Evolutionary conservation across 2,113 vertebrate species (phyloP).

Genomic region (Alces alces): DNA sequence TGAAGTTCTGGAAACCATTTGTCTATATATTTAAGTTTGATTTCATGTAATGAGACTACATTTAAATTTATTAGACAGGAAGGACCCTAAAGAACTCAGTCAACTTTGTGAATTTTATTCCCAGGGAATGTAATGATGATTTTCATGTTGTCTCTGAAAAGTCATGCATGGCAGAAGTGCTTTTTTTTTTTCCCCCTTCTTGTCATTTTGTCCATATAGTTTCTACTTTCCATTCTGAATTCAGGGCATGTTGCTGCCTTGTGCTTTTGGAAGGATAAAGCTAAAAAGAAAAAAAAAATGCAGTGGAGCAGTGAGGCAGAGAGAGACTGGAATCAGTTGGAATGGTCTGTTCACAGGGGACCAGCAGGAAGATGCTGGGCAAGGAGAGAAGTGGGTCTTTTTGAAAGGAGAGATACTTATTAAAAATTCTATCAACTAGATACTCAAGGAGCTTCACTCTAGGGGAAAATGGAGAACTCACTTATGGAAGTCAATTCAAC

Average conservation of each 20-base stretch:
- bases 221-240: not conserved
- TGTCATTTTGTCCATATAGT: slow-evolving; percentile 22
- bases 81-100: not conserved
- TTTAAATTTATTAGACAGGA: not conserved
- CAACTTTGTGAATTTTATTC: not conserved
- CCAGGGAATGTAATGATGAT: not conserved
- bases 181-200: not conserved
- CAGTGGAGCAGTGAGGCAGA: slow-evolving; percentile 31
- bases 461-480: slow-evolving; percentile 60
- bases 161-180: not conserved
- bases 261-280: slow-evolving; percentile 24
- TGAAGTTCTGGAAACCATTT: not conserved
- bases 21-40: not conserved
- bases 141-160: slow-evolving; percentile 25
- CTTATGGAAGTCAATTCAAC: slow-evolving; percentile 66
- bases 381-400: slow-evolving; percentile 22
- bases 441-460: slow-evolving; percentile 47
- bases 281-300: not conserved
- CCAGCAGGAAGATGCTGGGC: slow-evolving; percentile 19
- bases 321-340: slow-evolving; percentile 13
- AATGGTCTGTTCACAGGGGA: slow-evolving; percentile 22
- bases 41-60: not conserved
- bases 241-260: not conserved
- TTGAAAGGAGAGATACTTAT: slow-evolving; percentile 54
- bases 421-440: slow-evolving; percentile 52